Evolutionary conservation across 2,797 vertebrate genomes (phyloP), one percentile per base, ranked within the genome.

Genomic region (Gymnodraco acuticeps): DNA sequence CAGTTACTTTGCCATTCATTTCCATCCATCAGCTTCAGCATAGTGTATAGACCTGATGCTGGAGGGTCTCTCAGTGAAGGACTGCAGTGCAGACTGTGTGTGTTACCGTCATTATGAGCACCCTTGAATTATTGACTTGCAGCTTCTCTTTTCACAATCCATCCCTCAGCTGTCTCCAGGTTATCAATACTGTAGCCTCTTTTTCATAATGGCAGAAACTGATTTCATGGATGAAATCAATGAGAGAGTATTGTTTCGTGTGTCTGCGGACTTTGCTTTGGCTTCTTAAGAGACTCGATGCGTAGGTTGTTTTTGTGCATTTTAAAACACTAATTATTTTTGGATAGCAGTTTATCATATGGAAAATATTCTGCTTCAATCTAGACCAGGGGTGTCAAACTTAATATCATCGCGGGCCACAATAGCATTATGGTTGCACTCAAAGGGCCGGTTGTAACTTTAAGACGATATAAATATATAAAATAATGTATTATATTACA

Each of bases 1-100:
- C 64, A 7, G 61, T 70, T 75, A 66, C 80, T 87, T 60, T 78
- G 65, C 47, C 54, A 10, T 80, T 82, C 17, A 53, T 68, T 74
- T 75, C 43, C 79, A 78, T 68, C 77, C 80, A 58, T 83, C 81
- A 75, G 14, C 54, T 16, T 15, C 31, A 46, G 42, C 58, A 64
- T 17, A 13, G 31, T 38, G 62, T 51, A 23, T 15, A 27, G 3
- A 60, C 46, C 43, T 3, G 5, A 13, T 12, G 43, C 41, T 19
- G 45, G 38, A 27, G 0, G 23, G 48, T 23, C 1, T 51, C 55
- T 13, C 15, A 15, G 60, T 3, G 45, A 51, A 16, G 60, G 71
- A n/a, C 42, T 14, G 46, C 45, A 33, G 50, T 1, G 51, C 33
- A 19, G 4, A n/a, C 33, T 16, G 12, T 10, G n/a, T 14, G 16